Conservation (phyloP, 2,797 vertebrate genomes). For the Sardinella longiceps region DNA sequence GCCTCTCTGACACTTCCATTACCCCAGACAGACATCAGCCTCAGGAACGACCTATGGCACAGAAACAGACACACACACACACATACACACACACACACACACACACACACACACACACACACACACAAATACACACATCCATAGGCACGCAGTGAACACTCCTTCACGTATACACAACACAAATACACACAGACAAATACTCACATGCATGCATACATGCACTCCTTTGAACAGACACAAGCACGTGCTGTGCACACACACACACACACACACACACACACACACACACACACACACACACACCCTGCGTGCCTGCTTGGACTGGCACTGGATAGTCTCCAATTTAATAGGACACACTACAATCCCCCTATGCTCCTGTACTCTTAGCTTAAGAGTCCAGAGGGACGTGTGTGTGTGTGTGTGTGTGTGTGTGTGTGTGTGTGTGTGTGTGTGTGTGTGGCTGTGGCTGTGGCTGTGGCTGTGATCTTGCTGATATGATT, state of each 20-base stretch:
- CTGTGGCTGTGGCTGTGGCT: background rate
- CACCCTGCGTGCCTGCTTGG: background rate
- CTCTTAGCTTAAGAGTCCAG: background rate
- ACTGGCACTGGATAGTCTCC: background rate
- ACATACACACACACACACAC: background rate
- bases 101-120: background rate
- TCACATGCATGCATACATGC: background rate
- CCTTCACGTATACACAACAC: background rate
- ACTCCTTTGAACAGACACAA: background rate
- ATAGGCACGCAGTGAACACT: too few relatives aligned
- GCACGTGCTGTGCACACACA: background rate
- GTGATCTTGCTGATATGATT: conserved; percentile 2
- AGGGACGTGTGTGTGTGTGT: background rate
- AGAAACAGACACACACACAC: conserved; percentile 20
- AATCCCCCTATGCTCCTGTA: background rate
- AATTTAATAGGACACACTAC: background rate
- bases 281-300: background rate
- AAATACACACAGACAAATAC: background rate
- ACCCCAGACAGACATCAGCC: conserved; percentile 30
- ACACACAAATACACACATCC: background rate
- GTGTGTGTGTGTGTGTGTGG: background rate
- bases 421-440: background rate
- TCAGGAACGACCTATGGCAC: conserved; percentile 19
- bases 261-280: conserved; percentile 1
- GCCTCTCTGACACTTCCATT: conserved; percentile 63